Evolutionary conservation across 1,140 invertebrate genomes (phyloP).

Genomic region (Helicoverpa armigera): DNA sequence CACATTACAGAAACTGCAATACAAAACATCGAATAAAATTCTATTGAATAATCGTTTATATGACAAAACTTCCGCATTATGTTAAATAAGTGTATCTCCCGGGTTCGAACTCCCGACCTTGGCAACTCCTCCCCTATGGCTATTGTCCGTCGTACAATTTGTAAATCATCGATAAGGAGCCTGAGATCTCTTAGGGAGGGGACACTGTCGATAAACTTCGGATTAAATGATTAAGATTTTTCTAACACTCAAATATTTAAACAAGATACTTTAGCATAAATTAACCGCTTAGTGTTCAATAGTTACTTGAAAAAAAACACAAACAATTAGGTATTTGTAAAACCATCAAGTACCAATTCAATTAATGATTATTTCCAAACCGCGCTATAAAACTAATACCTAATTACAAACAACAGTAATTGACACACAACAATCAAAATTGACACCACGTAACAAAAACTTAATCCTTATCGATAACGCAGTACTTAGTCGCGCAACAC

Average conservation of each 20-base stretch:
- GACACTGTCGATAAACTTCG: conserved; percentile 15
- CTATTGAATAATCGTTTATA: conserved; percentile 37
- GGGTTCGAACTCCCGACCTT: conserved; percentile 37
- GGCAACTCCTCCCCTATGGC: conserved; percentile 43
- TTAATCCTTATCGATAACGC: conserved; percentile 64
- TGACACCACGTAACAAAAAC: background rate
- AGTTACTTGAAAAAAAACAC: no score
- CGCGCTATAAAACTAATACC: conserved; percentile 38
- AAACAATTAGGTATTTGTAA: no score
- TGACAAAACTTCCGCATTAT: conserved; percentile 67
- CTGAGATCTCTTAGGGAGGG: conserved; percentile 64
- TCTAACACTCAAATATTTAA: background rate
- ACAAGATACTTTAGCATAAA: background rate
- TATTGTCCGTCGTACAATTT: conserved; percentile 57
- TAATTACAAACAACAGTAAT: conserved; percentile 11
- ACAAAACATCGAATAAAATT: conserved; percentile 44
- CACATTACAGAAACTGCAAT: conserved; percentile 52
- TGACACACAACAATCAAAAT: conserved; percentile 21
- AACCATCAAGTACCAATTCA: background rate
- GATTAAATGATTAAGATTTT: background rate
- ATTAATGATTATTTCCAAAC: conserved; percentile 53
- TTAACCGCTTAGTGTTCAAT: no score
- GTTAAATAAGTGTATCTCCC: conserved; percentile 54
- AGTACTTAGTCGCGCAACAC: conserved; percentile 56
- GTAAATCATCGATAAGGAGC: conserved; percentile 66